Evolutionary conservation across 2,888 invertebrate species (phyloP), one percentile per base, ranked within the genome.

Genomic region (Melolontha melolontha): DNA sequence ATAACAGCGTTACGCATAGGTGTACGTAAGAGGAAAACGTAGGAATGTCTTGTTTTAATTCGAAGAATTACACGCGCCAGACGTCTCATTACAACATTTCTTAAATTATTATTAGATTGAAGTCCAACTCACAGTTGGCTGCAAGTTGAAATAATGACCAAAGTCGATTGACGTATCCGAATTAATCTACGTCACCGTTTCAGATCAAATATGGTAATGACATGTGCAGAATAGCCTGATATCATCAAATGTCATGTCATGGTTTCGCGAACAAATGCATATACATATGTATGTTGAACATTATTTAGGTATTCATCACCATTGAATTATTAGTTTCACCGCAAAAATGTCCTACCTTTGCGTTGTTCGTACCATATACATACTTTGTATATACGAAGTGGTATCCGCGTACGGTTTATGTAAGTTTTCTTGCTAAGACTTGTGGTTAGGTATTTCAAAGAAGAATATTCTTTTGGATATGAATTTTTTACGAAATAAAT

Each of bases 201-300:
- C 16, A 34, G 34, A 29, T 62, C 34, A 17, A 39, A 47, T 47
- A 62, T 62, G 47, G 47, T 47, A 62, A 62, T 47, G 34, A 11
- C 16, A 34, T 8, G 12, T 14, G 17, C 16, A 14, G 59, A 44
- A 29, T 47, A 16, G 47, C 10, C 59, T 62, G 59, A 62, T 62
- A 62, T 62, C 59, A 62, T 62, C 59, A 29, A 34, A 12, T 62
- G 59, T 49, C 22, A 22, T 22, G 49, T 47, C 59, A 47, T 16
- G 47, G 47, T 16, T 62, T 16, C 29, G 16, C 47, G 17, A 47
- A n/a, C 47, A 34, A 22, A 11, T 22, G 17, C 49, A 49, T 49
- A 11, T 49, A 49, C 10, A n/a, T 49, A 22, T 34, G 34, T 34
- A 34, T 34, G 10, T 8, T 5, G 1, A 34, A 5, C 2, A 5